Evolutionary conservation across 2,113 vertebrate genomes (phyloP).

Genomic region (Bothrops jararaca): DNA sequence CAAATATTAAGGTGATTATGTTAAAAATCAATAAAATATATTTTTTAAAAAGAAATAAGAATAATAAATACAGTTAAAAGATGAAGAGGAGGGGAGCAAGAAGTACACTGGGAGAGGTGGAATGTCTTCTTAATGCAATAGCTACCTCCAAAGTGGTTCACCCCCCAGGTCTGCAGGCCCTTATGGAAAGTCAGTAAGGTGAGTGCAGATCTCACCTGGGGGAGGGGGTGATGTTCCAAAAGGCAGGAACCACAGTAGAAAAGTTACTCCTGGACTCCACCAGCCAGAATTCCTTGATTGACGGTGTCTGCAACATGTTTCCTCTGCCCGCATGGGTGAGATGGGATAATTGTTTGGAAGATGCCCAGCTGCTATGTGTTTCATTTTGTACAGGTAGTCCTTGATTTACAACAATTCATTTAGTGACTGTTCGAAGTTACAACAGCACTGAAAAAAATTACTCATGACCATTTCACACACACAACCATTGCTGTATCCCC

Average conservation of each 20-base stretch:
- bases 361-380: neutral
- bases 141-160: neutral
- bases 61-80: neutral
- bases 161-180: neutral
- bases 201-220: neutral
- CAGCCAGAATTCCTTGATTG: neutral
- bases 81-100: neutral
- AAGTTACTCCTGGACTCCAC: neutral
- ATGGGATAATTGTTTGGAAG: neutral
- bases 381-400: neutral
- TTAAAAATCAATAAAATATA: too few relatives aligned
- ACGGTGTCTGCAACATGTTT: neutral
- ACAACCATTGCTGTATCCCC: too few relatives aligned
- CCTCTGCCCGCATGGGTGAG: neutral
- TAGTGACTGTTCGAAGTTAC: too few relatives aligned
- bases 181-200: neutral
- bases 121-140: neutral
- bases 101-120: neutral
- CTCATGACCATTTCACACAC: too few relatives aligned
- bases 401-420: too few relatives aligned
- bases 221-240: neutral
- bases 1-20: too few relatives aligned
- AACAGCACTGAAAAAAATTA: too few relatives aligned
- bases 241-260: neutral
- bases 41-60: neutral